Evolutionary conservation across 1,140 invertebrate species (phyloP).

Genomic region (Whitmania pigra): DNA sequence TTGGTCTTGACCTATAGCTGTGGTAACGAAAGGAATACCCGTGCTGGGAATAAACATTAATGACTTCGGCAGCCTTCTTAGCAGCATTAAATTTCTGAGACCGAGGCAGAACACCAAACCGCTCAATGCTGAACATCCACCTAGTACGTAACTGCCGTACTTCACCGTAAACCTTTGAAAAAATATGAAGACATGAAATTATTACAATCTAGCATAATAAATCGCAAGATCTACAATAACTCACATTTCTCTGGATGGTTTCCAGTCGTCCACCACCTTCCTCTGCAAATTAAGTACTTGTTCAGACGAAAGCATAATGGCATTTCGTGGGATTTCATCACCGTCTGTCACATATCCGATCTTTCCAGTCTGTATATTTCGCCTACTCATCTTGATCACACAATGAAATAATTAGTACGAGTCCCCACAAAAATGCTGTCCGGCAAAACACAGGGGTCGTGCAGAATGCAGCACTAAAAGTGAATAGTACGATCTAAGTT

Average conservation of each 20-base stretch:
- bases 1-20: neutral
- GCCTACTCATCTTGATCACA: too few species aligned
- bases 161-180: neutral
- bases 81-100: neutral
- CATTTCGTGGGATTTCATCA: neutral
- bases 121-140: neutral
- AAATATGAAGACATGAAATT: neutral
- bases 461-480: too few species aligned
- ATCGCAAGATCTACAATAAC: neutral
- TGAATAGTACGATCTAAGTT: too few species aligned
- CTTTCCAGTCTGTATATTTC: neutral
- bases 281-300: neutral
- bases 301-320: neutral
- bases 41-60: neutral
- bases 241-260: neutral
- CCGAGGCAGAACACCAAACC: neutral
- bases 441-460: too few species aligned
- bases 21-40: neutral
- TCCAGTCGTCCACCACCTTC: neutral
- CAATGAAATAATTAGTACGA: too few species aligned
- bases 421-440: too few species aligned
- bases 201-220: neutral
- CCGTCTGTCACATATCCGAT: neutral
- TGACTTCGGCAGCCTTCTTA: neutral
- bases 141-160: neutral